A percentile compares a stretch with the other conserved stretches of the same genome.
Evolutionary conservation across 2,113 vertebrate species (phyloP).

Genomic region (Elephantulus edwardii): DNA sequence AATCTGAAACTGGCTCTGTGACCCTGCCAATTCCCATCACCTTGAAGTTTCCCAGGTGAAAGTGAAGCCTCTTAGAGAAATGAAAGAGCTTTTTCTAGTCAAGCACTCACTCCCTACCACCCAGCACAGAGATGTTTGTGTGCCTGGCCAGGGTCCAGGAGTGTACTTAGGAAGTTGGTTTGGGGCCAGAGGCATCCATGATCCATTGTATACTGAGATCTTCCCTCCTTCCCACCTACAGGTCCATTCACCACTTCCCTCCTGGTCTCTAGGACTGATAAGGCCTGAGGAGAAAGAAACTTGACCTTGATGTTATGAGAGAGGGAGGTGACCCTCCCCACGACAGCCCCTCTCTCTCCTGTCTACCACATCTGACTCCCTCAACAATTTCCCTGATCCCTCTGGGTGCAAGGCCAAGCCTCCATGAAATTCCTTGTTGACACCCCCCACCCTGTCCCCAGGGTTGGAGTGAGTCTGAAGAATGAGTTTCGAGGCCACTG

Average conservation of each 20-base stretch:
- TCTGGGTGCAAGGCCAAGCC: background rate
- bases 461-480: background rate
- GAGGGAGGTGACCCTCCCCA: background rate
- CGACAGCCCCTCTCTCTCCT: background rate
- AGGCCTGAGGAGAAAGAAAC: background rate
- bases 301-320: background rate
- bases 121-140: background rate
- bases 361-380: background rate
- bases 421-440: background rate
- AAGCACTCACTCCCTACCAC: background rate
- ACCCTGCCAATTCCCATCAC: background rate
- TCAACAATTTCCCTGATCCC: background rate
- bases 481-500: background rate
- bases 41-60: constrained; percentile 14
- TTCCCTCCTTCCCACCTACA: background rate
- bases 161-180: constrained; percentile 2
- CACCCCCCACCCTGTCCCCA: background rate
- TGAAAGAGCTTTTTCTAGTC: constrained; percentile 20
- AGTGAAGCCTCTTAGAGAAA: background rate
- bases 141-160: constrained; percentile 38
- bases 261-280: background rate
- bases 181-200: background rate
- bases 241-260: too few relatives aligned
- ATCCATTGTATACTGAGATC: background rate
- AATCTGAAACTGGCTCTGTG: background rate